Evolutionary conservation across 2,113 vertebrate genomes (phyloP).

Genomic region (Gymnarchus niloticus): DNA sequence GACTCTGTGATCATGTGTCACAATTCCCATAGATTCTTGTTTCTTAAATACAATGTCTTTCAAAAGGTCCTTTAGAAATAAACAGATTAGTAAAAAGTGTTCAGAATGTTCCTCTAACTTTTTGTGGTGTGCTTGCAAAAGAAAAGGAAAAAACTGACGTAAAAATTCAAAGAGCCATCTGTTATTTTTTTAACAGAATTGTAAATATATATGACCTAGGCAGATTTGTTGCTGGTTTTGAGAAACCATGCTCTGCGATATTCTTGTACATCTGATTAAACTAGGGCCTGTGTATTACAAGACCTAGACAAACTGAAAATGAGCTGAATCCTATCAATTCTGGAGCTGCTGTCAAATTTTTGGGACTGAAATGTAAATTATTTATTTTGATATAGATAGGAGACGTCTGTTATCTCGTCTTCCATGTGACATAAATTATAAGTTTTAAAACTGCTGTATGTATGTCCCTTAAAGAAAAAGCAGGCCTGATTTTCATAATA

Average conservation of each 20-base stretch:
- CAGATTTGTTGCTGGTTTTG: neutral
- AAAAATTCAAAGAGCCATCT: neutral
- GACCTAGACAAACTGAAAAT: no score
- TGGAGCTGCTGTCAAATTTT: neutral
- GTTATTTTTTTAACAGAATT: neutral
- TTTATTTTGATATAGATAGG: neutral
- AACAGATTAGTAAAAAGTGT: neutral
- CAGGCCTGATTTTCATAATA: no score
- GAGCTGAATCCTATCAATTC: neutral
- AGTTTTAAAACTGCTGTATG: no score
- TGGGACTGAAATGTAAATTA: neutral
- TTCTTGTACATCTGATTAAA: neutral
- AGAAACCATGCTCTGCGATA: neutral
- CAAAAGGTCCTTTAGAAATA: neutral
- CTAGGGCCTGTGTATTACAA: neutral
- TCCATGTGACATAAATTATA: neutral
- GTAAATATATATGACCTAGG: neutral
- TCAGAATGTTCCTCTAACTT: neutral
- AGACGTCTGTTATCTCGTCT: neutral
- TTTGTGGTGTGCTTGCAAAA: neutral
- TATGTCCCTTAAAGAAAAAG: neutral
- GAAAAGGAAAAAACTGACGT: neutral
- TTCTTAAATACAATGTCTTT: neutral
- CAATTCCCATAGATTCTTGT: neutral
- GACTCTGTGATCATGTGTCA: no score